Evolutionary conservation across 2,797 vertebrate species (phyloP).

Genomic region (Phyllotis vaccarum): DNA sequence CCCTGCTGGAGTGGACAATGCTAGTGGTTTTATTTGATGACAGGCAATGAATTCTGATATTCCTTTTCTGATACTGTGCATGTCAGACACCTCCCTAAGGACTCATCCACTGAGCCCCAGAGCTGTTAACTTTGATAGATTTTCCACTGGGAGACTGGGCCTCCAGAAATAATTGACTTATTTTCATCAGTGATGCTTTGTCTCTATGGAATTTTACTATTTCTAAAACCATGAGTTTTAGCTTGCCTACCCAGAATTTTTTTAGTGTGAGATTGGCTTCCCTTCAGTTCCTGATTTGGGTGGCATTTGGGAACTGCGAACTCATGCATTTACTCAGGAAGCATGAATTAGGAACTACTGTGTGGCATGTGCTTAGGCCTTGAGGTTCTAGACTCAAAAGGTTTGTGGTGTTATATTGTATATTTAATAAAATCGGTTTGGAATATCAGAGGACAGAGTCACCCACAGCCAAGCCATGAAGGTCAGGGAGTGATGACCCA

Average conservation of each 20-base stretch:
- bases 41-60: constrained; percentile 56
- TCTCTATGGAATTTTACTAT: constrained; percentile 67
- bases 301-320: constrained; percentile 8
- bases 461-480: too few relatives aligned
- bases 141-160: constrained; percentile 64
- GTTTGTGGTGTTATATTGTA: too few relatives aligned
- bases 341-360: neutral
- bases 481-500: too few relatives aligned
- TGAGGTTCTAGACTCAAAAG: neutral
- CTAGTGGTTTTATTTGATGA: constrained; percentile 78
- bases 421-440: too few relatives aligned
- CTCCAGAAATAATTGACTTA: constrained; percentile 75
- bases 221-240: constrained; percentile 54
- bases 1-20: constrained; percentile 54
- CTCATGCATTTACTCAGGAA: neutral
- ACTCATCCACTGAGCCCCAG: constrained; percentile 22
- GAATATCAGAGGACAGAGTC: too few relatives aligned
- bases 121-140: constrained; percentile 72
- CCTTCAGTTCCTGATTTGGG: neutral
- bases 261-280: constrained; percentile 29
- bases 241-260: constrained; percentile 62
- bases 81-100: constrained; percentile 70
- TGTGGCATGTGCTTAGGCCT: neutral
- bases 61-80: constrained; percentile 60
- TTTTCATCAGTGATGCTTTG: constrained; percentile 59